A percentile compares a stretch with the other conserved stretches of the same genome.
phyloP scores from a whole-genome alignment of 2,888 invertebrate species.

The Aleiodes leptofemur region DNA sequence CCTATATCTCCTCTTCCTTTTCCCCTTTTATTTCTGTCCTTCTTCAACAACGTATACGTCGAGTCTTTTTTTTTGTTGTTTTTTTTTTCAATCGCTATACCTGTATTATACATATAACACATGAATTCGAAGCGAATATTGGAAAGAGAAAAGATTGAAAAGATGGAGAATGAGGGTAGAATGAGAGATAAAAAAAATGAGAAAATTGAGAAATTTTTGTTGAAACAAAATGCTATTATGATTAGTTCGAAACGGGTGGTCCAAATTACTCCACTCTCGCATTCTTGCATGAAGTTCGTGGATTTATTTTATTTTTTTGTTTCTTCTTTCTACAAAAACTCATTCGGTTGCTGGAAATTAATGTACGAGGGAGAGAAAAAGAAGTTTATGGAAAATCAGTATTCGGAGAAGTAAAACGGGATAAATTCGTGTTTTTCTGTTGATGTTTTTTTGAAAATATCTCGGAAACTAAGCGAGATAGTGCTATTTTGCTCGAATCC shows the following conservation, averaged over 20 bases:
- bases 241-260: conserved; percentile 72
- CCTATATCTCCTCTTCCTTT: conserved; percentile 56
- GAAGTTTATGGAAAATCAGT: too few species aligned
- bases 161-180: background rate
- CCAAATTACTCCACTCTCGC: conserved; percentile 68
- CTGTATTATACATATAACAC: conserved; percentile 30
- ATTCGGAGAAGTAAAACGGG: too few species aligned
- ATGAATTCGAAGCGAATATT: conserved; percentile 28
- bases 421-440: too few species aligned
- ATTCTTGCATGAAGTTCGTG: conserved; percentile 51
- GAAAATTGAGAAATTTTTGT: conserved; percentile 4
- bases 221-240: conserved; percentile 72
- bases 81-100: conserved; percentile 42
- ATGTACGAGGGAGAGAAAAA: background rate
- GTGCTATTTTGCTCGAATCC: too few species aligned
- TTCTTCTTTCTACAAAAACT: background rate
- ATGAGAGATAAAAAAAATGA: conserved; percentile 14
- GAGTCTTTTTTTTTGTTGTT: conserved; percentile 49
- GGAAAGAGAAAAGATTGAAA: conserved; percentile 9
- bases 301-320: background rate
- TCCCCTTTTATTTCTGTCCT: conserved; percentile 21
- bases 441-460: too few species aligned
- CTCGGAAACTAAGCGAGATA: too few species aligned
- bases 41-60: too few species aligned
- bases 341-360: background rate